Percentiles rank a stretch among this genome's conserved stretches.
These are phyloP conservation scores for Indicator indicator DNA, from an alignment of 2,113 vertebrate species.

Conservation along the genomic window DNA sequence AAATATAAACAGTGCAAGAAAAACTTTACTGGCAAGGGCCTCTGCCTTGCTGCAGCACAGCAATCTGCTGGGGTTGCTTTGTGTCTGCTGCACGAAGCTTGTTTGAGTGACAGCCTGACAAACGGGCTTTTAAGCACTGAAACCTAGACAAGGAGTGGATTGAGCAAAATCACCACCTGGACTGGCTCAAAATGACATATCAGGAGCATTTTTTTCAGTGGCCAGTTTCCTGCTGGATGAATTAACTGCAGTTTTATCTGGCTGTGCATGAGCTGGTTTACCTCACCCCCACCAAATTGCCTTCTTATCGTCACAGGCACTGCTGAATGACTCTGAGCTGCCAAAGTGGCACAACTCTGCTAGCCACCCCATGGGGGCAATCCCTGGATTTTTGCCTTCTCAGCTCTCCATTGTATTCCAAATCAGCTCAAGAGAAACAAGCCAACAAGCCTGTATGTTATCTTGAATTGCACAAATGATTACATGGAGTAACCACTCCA, in stretches of 20 bases:
- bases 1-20: slow-evolving; percentile 61
- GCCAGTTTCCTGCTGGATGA: slow-evolving; percentile 63
- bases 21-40: slow-evolving; percentile 38
- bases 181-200: slow-evolving; percentile 66
- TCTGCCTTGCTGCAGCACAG: slow-evolving; percentile 11
- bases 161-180: slow-evolving; percentile 60
- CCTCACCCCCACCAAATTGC: slow-evolving; percentile 65
- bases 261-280: slow-evolving; percentile 54
- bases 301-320: slow-evolving; percentile 39
- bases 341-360: slow-evolving; percentile 3
- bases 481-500: background rate
- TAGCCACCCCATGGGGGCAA: background rate
- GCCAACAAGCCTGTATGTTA: background rate
- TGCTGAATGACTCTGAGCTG: slow-evolving; percentile 38
- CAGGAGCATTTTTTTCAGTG: slow-evolving; percentile 62
- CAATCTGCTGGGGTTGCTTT: slow-evolving; percentile 17
- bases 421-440: background rate
- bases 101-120: slow-evolving; percentile 63
- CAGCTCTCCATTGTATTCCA: background rate
- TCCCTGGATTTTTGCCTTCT: background rate
- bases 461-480: background rate
- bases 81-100: slow-evolving; percentile 32
- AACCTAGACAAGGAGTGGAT: slow-evolving; percentile 59
- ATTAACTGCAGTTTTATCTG: slow-evolving; percentile 65
- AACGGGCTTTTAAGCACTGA: slow-evolving; percentile 64